Conservation (phyloP, 2,113 vertebrate genomes). For the Dryoscopus gambensis region DNA sequence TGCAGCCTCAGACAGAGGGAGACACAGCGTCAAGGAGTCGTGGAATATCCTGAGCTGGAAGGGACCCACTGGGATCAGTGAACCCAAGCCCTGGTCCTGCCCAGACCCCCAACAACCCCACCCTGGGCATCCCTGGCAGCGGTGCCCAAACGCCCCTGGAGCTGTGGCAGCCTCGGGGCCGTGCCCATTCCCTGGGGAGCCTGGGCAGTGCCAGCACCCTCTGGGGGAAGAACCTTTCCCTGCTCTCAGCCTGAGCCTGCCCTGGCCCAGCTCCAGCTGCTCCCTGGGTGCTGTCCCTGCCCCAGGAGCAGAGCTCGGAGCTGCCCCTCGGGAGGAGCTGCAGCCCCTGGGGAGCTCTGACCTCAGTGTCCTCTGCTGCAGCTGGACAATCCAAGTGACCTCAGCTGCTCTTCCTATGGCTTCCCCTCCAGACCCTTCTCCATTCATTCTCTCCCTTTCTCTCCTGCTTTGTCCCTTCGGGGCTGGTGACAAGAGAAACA, state of each 20-base stretch:
- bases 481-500: not conserved
- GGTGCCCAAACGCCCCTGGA: not conserved
- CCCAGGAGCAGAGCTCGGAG: fast-evolving
- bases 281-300: not conserved
- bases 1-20: not conserved
- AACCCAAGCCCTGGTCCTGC: fast-evolving
- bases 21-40: no score
- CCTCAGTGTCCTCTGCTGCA: not conserved
- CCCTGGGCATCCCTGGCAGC: not conserved
- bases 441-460: not conserved
- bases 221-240: not conserved
- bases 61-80: fast-evolving
- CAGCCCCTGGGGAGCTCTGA: fast-evolving
- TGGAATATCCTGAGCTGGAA: not conserved
- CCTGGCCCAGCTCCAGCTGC: not conserved
- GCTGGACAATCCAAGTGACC: not conserved
- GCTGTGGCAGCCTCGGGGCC: not conserved
- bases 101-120: fast-evolving
- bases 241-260: not conserved
- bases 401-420: not conserved
- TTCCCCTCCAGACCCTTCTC: not conserved
- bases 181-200: not conserved
- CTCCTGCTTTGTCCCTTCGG: not conserved
- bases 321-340: fast-evolving
- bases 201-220: not conserved